phyloP scores from a whole-genome alignment of 2,888 invertebrate species.

The Tetanocera ferruginea region DNA sequence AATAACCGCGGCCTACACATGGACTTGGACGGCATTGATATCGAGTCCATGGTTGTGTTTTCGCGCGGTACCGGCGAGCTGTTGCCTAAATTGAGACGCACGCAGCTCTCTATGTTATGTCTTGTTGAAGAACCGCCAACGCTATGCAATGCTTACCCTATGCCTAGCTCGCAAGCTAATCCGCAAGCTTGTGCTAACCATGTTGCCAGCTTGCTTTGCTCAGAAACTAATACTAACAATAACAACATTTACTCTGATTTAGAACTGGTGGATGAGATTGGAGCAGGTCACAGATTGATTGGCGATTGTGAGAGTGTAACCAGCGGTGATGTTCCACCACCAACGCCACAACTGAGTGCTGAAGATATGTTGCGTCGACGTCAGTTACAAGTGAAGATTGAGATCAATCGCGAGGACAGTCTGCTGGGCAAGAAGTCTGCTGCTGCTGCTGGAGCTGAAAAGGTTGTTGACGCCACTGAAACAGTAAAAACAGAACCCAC shows the following conservation, averaged over 20 bases:
- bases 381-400: constrained; percentile 56
- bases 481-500: constrained; percentile 43
- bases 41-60: constrained; percentile 57
- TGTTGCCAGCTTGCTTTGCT: constrained; percentile 42
- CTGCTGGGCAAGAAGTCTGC: constrained; percentile 14
- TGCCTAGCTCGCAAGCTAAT: constrained; percentile 15
- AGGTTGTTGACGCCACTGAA: background rate
- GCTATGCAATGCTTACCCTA: constrained; percentile 32
- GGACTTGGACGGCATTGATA: constrained; percentile 50
- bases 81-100: constrained; percentile 61
- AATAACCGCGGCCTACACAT: constrained; percentile 52
- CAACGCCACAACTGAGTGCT: background rate
- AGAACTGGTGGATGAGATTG: constrained; percentile 51
- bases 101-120: constrained; percentile 65
- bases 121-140: constrained; percentile 56
- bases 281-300: constrained; percentile 13
- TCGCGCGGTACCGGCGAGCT: constrained; percentile 50
- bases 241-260: constrained; percentile 67
- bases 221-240: constrained; percentile 53
- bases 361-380: constrained; percentile 42
- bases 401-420: constrained; percentile 57
- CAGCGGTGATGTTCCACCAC: constrained; percentile 47
- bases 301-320: constrained; percentile 48
- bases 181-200: constrained; percentile 37
- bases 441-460: background rate